These are phyloP conservation scores for Girardinichthys multiradiatus DNA, from an alignment of 2,113 vertebrate species.

Conservation along the genomic window DNA sequence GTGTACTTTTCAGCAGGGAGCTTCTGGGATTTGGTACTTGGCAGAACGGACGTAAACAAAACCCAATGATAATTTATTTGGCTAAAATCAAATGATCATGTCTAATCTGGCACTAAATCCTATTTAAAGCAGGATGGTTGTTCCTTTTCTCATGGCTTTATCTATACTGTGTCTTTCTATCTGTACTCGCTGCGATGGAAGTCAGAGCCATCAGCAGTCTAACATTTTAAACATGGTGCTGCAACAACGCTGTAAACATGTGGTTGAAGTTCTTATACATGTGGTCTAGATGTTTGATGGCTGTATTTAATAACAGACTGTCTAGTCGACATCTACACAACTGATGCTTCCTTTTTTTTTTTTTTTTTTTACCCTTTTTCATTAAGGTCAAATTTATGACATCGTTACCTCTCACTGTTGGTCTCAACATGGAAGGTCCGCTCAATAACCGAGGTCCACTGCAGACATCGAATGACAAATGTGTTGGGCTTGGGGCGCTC, in stretches of 20 bases:
- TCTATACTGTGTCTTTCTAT: neutral
- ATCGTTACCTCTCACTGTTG: slow-evolving; percentile 87
- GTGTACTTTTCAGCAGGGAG: slow-evolving; percentile 16
- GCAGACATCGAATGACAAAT: slow-evolving; percentile 94
- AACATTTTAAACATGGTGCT: neutral
- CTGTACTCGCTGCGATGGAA: neutral
- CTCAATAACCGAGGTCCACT: slow-evolving; percentile 96
- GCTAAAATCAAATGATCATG: slow-evolving; percentile 49
- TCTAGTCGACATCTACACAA: neutral
- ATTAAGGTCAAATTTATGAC: neutral
- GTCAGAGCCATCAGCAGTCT: neutral
- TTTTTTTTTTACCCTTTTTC: neutral
- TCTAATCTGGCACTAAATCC: slow-evolving; percentile 43
- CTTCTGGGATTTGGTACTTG: slow-evolving; percentile 56
- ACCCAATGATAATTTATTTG: slow-evolving; percentile 34
- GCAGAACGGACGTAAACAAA: slow-evolving; percentile 51
- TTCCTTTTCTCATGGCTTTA: slow-evolving; percentile 19
- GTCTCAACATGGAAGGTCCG: slow-evolving; percentile 94
- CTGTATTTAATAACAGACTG: neutral
- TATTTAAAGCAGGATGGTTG: slow-evolving; percentile 39
- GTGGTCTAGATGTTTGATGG: neutral
- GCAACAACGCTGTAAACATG: neutral
- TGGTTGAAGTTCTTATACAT: neutral
- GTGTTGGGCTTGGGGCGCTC: slow-evolving; percentile 93
- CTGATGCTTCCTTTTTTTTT: neutral